phyloP scores from a whole-genome alignment of 2,113 vertebrate genomes.

The Cyprinodon variegatus region DNA sequence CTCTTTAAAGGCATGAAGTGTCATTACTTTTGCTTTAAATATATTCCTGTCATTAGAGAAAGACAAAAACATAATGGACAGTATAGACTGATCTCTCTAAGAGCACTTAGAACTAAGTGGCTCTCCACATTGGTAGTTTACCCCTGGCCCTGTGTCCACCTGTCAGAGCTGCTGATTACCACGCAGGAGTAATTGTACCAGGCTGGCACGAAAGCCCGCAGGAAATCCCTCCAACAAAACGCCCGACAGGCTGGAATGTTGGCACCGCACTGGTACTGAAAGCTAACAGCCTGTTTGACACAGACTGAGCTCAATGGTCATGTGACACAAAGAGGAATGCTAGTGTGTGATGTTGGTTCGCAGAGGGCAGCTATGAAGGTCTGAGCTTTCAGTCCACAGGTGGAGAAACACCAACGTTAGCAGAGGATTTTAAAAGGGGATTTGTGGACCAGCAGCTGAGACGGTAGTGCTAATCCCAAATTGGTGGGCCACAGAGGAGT shows the following conservation, averaged over 20 bases:
- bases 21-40: background rate
- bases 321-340: slow-evolving; percentile 68
- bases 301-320: slow-evolving; percentile 34
- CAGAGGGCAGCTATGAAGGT: slow-evolving; percentile 15
- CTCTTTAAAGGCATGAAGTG: background rate
- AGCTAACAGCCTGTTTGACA: slow-evolving; percentile 35
- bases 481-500: slow-evolving; percentile 62
- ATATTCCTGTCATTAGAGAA: background rate
- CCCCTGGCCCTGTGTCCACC: slow-evolving; percentile 50
- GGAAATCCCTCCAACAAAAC: slow-evolving; percentile 79
- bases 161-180: slow-evolving; percentile 57
- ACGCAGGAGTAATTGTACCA: slow-evolving; percentile 66
- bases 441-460: slow-evolving; percentile 44
- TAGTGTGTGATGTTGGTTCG: slow-evolving; percentile 25
- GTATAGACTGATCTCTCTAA: background rate
- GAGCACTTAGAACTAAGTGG: slow-evolving; percentile 18
- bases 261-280: slow-evolving; percentile 50
- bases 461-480: slow-evolving; percentile 68
- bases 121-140: slow-evolving; percentile 15
- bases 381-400: slow-evolving; percentile 35
- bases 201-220: slow-evolving; percentile 66
- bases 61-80: slow-evolving; percentile 7
- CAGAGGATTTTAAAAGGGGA: slow-evolving; percentile 36
- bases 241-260: slow-evolving; percentile 72
- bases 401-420: slow-evolving; percentile 41